phyloP scores from a whole-genome alignment of 2,113 vertebrate genomes.

The Egretta garzetta region DNA sequence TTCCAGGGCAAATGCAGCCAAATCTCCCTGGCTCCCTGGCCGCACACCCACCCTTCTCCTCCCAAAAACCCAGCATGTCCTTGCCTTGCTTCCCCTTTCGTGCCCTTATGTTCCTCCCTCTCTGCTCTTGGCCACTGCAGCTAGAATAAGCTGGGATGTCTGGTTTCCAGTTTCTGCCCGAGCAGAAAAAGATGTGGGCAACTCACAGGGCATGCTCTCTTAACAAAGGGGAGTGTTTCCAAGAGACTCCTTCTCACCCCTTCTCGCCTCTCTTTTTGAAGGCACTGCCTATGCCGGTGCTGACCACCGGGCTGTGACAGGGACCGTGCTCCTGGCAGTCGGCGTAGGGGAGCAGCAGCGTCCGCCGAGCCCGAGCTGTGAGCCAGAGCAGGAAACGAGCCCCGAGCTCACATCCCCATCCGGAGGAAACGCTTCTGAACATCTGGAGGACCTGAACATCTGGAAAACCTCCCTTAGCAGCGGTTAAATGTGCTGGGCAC shows the following conservation, averaged over 20 bases:
- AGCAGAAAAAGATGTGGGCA: neutral
- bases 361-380: neutral
- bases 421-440: conserved; percentile 34
- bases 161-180: neutral
- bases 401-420: conserved; percentile 32
- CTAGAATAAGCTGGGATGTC: neutral
- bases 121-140: neutral
- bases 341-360: neutral
- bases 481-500: conserved; percentile 19
- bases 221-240: neutral
- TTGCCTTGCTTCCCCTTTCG: neutral
- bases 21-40: neutral
- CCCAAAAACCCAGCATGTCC: neutral
- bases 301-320: neutral
- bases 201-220: neutral
- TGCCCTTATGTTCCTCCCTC: neutral
- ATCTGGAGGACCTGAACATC: conserved; percentile 61
- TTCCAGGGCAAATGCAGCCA: neutral
- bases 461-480: conserved; percentile 38
- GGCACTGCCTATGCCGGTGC: neutral
- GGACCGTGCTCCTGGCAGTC: neutral
- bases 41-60: neutral
- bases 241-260: neutral
- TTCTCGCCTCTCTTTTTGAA: neutral
- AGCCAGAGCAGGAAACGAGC: conserved; percentile 53